These are phyloP conservation scores for Conus canariensis DNA, from an alignment of 2,888 invertebrate species.

Conservation along the genomic window DNA sequence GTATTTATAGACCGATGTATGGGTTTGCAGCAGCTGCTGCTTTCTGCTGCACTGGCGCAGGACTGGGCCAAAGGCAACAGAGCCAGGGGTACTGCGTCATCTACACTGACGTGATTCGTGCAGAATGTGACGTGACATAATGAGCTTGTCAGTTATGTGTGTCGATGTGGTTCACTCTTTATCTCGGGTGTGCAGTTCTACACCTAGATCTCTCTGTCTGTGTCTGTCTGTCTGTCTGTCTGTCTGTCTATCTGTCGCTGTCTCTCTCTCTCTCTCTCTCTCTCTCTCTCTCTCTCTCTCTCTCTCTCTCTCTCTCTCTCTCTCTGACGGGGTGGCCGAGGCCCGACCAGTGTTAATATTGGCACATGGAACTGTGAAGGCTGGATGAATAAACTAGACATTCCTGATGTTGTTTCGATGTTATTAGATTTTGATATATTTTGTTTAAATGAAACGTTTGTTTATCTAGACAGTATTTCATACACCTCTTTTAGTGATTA, in stretches of 20 bases:
- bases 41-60: neutral
- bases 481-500: too few relatives aligned
- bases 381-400: too few relatives aligned
- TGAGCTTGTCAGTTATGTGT: constrained; percentile 7
- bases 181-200: too few relatives aligned
- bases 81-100: neutral
- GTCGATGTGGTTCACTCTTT: neutral
- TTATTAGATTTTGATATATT: too few relatives aligned
- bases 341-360: too few relatives aligned
- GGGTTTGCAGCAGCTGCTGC: neutral
- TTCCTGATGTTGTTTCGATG: too few relatives aligned
- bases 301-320: neutral
- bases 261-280: neutral
- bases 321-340: neutral
- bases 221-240: neutral
- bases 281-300: neutral
- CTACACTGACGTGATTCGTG: neutral
- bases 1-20: too few relatives aligned
- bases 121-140: constrained; percentile 6
- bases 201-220: too few relatives aligned
- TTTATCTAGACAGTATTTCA: too few relatives aligned
- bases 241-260: neutral
- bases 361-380: too few relatives aligned
- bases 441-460: too few relatives aligned
- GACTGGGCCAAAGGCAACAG: neutral